phyloP scores from a whole-genome alignment of 2,797 vertebrate genomes.

The Vespertilio murinus region DNA sequence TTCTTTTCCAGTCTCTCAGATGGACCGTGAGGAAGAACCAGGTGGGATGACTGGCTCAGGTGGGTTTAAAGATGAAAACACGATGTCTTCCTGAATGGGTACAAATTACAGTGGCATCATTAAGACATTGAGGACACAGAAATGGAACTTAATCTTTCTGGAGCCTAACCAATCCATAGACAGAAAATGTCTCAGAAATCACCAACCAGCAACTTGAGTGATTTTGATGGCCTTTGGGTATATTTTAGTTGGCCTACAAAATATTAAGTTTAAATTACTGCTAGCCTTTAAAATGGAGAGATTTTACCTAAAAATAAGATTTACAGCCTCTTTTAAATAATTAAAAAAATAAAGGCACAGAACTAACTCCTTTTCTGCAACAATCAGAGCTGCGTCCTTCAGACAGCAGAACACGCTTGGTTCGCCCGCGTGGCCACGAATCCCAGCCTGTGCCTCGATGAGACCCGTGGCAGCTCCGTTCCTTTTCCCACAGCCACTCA shows the following conservation, averaged over 20 bases:
- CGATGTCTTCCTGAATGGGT: background rate
- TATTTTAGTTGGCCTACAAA: background rate
- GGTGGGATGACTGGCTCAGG: background rate
- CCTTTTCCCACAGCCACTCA: background rate
- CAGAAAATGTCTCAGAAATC: background rate
- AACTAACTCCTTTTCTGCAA: background rate
- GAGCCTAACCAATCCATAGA: background rate
- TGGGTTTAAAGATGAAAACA: background rate
- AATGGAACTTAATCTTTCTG: background rate
- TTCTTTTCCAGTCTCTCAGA: background rate
- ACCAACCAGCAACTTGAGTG: background rate
- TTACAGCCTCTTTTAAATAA: background rate
- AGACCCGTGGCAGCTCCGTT: background rate
- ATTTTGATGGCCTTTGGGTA: background rate
- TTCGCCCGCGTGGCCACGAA: background rate
- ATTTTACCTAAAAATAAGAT: slow-evolving; percentile 19
- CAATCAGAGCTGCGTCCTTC: background rate
- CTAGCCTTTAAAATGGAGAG: background rate
- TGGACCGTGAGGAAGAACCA: background rate
- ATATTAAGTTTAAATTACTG: background rate
- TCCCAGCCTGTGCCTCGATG: background rate
- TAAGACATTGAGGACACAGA: background rate
- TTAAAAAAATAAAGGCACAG: background rate
- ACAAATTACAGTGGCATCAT: background rate
- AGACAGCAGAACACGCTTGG: background rate